phyloP scores from a whole-genome alignment of 2,888 invertebrate species.

The Athalia rosae region DNA sequence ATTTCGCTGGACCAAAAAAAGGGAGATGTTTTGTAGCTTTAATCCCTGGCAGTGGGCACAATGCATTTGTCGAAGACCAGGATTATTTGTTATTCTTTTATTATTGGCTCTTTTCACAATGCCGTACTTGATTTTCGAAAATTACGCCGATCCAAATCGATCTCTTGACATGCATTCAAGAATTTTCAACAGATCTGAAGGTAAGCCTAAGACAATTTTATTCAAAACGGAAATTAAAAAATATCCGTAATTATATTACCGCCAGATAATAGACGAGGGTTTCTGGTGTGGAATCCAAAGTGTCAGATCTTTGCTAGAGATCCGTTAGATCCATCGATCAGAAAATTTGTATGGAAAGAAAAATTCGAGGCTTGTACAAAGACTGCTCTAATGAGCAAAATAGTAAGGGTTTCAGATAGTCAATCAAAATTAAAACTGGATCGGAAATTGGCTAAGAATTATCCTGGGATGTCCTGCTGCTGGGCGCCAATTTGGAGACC shows the following conservation, averaged over 20 bases:
- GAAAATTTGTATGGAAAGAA: slow-evolving; percentile 75
- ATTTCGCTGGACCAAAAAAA: background rate
- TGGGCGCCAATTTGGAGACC: slow-evolving; percentile 78
- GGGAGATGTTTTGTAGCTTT: slow-evolving; percentile 29
- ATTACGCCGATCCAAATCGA: slow-evolving; percentile 3
- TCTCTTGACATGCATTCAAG: background rate
- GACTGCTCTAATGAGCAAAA: slow-evolving; percentile 58
- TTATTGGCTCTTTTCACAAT: slow-evolving; percentile 10
- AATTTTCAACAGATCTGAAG: slow-evolving; percentile 1
- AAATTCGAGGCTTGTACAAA: slow-evolving; percentile 76
- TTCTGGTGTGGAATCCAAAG: slow-evolving; percentile 77
- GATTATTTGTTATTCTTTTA: background rate
- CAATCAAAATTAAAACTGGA: slow-evolving; percentile 55
- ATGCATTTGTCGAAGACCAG: slow-evolving; percentile 32
- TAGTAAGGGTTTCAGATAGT: slow-evolving; percentile 60
- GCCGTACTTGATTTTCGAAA: slow-evolving; percentile 1
- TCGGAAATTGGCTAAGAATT: slow-evolving; percentile 67
- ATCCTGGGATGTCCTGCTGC: slow-evolving; percentile 77
- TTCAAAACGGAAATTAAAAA: background rate
- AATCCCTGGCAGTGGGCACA: slow-evolving; percentile 25
- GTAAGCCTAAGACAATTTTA: background rate
- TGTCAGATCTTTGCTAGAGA: slow-evolving; percentile 77
- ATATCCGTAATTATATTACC: no score
- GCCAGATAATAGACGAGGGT: slow-evolving; percentile 68
- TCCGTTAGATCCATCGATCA: slow-evolving; percentile 78